These are phyloP conservation scores for Hetaerina americana DNA, from an alignment of 1,140 invertebrate species.

Conservation along the genomic window DNA sequence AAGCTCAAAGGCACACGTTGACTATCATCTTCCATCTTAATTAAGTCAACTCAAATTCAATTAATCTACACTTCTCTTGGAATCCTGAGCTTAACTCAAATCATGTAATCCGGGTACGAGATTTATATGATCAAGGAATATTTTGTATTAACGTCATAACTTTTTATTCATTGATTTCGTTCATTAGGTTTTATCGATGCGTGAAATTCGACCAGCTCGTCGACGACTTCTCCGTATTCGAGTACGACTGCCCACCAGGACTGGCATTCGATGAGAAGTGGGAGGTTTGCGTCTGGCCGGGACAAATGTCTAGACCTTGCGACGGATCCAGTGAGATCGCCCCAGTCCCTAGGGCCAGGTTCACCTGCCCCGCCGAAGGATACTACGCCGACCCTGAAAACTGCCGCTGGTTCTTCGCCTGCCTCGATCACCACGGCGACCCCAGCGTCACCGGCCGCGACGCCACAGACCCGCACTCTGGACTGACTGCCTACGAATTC, in stretches of 20 bases:
- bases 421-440: conserved; percentile 56
- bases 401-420: conserved; percentile 76
- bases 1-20: no score
- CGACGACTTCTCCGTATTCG: conserved; percentile 63
- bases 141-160: no score
- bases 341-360: conserved; percentile 47
- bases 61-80: no score
- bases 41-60: no score
- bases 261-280: conserved; percentile 62
- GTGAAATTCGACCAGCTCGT: conserved; percentile 63
- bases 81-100: no score
- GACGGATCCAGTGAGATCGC: conserved; percentile 58
- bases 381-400: conserved; percentile 71
- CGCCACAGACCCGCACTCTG: conserved; percentile 10
- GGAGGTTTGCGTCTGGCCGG: conserved; percentile 73
- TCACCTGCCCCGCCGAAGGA: conserved; percentile 47
- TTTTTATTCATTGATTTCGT: background rate
- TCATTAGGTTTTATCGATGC: conserved; percentile 59
- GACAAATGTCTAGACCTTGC: conserved; percentile 50
- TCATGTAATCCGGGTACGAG: no score
- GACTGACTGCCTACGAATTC: conserved; percentile 63
- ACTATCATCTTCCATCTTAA: no score
- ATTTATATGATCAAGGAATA: no score
- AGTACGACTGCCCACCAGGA: conserved; percentile 71
- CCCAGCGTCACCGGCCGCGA: conserved; percentile 13